phyloP scores from a whole-genome alignment of 2,888 invertebrate species.

The Anodontia alba region DNA sequence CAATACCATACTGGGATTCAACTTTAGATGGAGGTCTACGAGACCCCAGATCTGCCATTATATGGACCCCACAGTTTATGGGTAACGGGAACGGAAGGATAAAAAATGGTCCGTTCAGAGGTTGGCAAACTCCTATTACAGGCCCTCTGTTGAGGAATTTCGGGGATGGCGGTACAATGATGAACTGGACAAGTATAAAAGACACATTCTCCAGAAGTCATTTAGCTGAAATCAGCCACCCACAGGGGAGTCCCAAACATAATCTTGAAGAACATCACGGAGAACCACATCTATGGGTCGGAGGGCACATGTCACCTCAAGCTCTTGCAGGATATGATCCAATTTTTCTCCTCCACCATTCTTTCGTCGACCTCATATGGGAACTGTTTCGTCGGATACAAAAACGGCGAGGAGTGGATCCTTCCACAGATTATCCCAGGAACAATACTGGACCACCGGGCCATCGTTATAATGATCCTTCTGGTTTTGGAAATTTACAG shows the following conservation, averaged over 20 bases:
- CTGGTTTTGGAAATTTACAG: slow-evolving; percentile 72
- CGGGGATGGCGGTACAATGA: slow-evolving; percentile 66
- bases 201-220: slow-evolving; percentile 55
- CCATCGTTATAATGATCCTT: slow-evolving; percentile 65
- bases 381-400: slow-evolving; percentile 73
- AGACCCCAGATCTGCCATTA: slow-evolving; percentile 61
- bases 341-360: slow-evolving; percentile 75
- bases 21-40: slow-evolving; percentile 63
- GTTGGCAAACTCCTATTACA: slow-evolving; percentile 62
- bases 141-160: slow-evolving; percentile 69
- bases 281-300: slow-evolving; percentile 69
- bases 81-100: slow-evolving; percentile 70
- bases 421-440: slow-evolving; percentile 67
- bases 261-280: slow-evolving; percentile 70
- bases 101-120: slow-evolving; percentile 64
- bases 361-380: slow-evolving; percentile 77
- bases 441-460: slow-evolving; percentile 59
- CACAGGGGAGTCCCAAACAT: slow-evolving; percentile 54
- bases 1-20: slow-evolving; percentile 72
- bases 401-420: slow-evolving; percentile 60
- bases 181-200: slow-evolving; percentile 66
- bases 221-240: slow-evolving; percentile 63
- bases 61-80: slow-evolving; percentile 63
- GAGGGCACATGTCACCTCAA: slow-evolving; percentile 75
- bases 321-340: slow-evolving; percentile 77